Evolutionary conservation across 2,888 invertebrate species (phyloP).

Genomic region (Phorcus lineatus): DNA sequence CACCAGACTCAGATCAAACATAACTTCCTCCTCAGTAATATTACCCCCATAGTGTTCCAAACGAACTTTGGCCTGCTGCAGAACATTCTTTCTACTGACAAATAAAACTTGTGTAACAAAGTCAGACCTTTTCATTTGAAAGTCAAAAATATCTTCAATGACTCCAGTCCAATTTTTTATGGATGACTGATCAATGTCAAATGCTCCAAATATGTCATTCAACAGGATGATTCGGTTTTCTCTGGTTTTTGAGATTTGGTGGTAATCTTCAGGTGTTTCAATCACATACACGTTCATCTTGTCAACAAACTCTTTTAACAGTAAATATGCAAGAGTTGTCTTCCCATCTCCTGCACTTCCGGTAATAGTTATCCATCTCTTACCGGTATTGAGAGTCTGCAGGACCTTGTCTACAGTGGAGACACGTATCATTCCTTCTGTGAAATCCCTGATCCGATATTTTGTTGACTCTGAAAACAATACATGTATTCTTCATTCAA

Average conservation of each 20-base stretch:
- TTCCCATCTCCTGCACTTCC: background rate
- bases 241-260: background rate
- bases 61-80: background rate
- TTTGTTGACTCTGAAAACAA: no score
- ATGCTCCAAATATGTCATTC: background rate
- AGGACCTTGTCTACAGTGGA: background rate
- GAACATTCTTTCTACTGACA: background rate
- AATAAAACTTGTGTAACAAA: background rate
- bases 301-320: background rate
- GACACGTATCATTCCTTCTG: background rate
- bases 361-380: background rate
- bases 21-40: background rate
- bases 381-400: background rate
- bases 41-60: background rate
- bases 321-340: background rate
- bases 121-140: background rate
- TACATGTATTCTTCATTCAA: no score
- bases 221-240: background rate
- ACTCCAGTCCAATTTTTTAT: background rate
- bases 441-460: no score
- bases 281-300: background rate
- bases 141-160: background rate
- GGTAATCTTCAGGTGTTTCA: background rate
- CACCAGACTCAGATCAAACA: background rate
- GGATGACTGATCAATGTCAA: background rate